phyloP scores from a whole-genome alignment of 2,888 invertebrate species.

The Theodoxus fluviatilis region DNA sequence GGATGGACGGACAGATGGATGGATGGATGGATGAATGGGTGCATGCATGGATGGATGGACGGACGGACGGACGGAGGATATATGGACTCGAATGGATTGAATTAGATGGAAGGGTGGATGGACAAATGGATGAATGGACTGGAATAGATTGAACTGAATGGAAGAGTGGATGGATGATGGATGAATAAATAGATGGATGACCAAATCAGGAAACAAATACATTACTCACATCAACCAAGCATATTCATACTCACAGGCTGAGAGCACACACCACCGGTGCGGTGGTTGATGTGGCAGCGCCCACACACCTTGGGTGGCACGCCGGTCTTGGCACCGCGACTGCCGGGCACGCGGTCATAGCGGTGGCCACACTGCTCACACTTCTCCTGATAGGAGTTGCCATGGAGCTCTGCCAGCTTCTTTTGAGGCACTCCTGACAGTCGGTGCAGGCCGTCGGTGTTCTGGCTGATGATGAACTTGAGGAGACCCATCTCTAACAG shows the following conservation, averaged over 20 bases:
- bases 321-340: constrained; percentile 18
- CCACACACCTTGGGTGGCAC: constrained; percentile 43
- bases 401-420: constrained; percentile 55
- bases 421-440: constrained; percentile 49
- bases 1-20: too few relatives aligned
- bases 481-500: constrained; percentile 47
- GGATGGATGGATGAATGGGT: too few relatives aligned
- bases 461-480: constrained; percentile 56
- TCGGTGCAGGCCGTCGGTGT: constrained; percentile 56
- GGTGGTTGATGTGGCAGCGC: constrained; percentile 48
- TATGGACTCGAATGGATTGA: too few relatives aligned
- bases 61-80: too few relatives aligned
- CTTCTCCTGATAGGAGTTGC: constrained; percentile 52
- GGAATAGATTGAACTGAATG: too few relatives aligned
- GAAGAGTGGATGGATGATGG: too few relatives aligned
- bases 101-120: too few relatives aligned
- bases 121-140: too few relatives aligned
- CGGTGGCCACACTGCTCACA: constrained; percentile 52
- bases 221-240: background rate
- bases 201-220: background rate
- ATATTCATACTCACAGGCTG: constrained; percentile 46
- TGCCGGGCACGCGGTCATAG: constrained; percentile 31
- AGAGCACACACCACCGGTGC: constrained; percentile 49
- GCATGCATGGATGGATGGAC: too few relatives aligned
- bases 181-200: too few relatives aligned